Percentiles rank a stretch among this genome's conserved stretches.
These are phyloP conservation scores for Poeciliopsis turrubarensis DNA, from an alignment of 2,113 vertebrate genomes.

Conservation along the genomic window DNA sequence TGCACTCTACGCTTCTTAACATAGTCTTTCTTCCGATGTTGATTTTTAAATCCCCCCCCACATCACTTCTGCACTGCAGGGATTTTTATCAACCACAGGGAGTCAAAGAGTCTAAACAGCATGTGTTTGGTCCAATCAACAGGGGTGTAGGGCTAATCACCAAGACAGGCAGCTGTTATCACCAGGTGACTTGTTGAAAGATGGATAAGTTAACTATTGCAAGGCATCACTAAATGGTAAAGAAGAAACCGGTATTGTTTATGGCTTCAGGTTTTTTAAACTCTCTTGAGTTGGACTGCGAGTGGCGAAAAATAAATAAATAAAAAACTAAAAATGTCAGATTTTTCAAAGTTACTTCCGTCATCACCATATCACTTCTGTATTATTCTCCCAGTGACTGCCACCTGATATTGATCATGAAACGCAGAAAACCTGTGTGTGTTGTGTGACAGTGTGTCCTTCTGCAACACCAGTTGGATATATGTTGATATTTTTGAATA, in stretches of 20 bases:
- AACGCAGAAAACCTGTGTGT: too few relatives aligned
- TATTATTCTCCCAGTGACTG: too few relatives aligned
- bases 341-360: neutral
- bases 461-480: too few relatives aligned
- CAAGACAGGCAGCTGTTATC: slow-evolving; percentile 55
- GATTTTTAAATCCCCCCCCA: slow-evolving; percentile 40
- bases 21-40: slow-evolving; percentile 42
- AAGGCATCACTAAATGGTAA: neutral
- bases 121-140: slow-evolving; percentile 57
- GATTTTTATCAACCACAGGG: slow-evolving; percentile 51
- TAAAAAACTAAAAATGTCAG: too few relatives aligned
- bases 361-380: too few relatives aligned
- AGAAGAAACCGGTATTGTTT: neutral
- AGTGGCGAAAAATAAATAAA: neutral
- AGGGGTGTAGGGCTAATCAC: slow-evolving; percentile 61
- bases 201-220: slow-evolving; percentile 23
- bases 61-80: slow-evolving; percentile 41
- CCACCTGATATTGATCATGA: too few relatives aligned
- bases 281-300: slow-evolving; percentile 29
- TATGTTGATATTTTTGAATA: too few relatives aligned
- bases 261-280: slow-evolving; percentile 15
- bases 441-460: too few relatives aligned
- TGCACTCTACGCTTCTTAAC: slow-evolving; percentile 30
- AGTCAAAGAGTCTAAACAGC: slow-evolving; percentile 49
- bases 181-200: slow-evolving; percentile 38